Percentiles rank a stretch among this genome's conserved stretches.
Evolutionary conservation across 2,113 vertebrate genomes (phyloP).

Genomic region (Trematocara unimaculatum): DNA sequence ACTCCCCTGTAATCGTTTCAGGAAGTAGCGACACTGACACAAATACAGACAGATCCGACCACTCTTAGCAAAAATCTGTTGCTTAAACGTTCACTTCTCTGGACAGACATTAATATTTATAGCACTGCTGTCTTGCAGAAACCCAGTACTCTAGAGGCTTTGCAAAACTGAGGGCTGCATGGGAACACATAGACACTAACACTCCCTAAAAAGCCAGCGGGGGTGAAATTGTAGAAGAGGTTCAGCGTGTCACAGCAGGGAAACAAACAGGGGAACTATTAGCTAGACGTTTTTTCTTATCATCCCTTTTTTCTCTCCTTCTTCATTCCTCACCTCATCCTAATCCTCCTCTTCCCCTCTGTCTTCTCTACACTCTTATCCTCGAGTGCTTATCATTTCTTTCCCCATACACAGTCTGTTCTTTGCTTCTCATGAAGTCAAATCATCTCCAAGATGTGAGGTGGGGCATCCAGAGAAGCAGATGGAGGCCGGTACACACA

Average conservation of each 20-base stretch:
- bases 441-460: conserved; percentile 10
- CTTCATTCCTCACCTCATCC: not conserved
- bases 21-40: not conserved
- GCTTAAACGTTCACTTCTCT: not conserved
- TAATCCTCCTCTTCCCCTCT: not conserved
- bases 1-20: not conserved
- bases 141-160: not conserved
- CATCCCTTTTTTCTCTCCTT: not conserved
- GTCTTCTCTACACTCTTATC: not conserved
- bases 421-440: not conserved
- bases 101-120: conserved; percentile 12
- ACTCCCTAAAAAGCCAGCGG: not conserved
- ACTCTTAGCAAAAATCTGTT: not conserved
- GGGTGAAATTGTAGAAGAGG: conserved; percentile 35
- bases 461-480: conserved; percentile 1
- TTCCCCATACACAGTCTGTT: not conserved
- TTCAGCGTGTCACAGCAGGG: conserved; percentile 1
- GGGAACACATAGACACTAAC: not conserved
- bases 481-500: not conserved
- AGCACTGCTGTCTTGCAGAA: not conserved
- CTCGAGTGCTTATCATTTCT: not conserved
- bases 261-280: conserved; percentile 11
- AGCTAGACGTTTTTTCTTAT: not conserved
- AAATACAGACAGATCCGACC: not conserved
- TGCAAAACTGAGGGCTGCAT: not conserved